Evolutionary conservation across 2,113 vertebrate genomes (phyloP).

Genomic region (Nannospalax galili): DNA sequence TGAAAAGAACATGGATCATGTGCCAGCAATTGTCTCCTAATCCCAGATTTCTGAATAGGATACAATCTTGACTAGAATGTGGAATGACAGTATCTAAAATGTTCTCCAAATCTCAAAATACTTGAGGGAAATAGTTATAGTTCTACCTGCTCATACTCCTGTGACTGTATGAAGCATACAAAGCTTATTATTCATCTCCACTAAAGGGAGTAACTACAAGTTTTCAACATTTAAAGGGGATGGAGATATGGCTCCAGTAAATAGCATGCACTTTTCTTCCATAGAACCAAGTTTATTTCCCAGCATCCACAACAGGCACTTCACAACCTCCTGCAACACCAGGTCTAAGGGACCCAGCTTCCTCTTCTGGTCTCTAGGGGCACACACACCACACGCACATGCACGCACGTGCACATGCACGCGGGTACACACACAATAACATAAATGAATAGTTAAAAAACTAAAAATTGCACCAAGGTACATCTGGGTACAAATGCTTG

Average conservation of each 20-base stretch:
- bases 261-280: neutral
- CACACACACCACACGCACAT: neutral
- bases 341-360: no score
- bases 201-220: neutral
- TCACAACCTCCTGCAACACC: neutral
- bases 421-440: neutral
- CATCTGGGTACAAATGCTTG: no score
- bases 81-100: neutral
- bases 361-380: neutral
- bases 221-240: neutral
- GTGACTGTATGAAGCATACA: neutral
- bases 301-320: neutral
- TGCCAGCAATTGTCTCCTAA: neutral
- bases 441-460: neutral
- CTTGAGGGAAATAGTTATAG: neutral
- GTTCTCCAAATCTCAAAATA: neutral
- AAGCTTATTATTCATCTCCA: neutral
- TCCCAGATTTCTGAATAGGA: neutral
- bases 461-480: no score
- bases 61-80: neutral
- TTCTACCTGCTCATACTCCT: neutral
- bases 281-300: no score
- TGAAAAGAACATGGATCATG: neutral
- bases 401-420: neutral
- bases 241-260: neutral